These are phyloP conservation scores for Mareca strepera DNA, from an alignment of 2,797 vertebrate genomes.

Conservation along the genomic window DNA sequence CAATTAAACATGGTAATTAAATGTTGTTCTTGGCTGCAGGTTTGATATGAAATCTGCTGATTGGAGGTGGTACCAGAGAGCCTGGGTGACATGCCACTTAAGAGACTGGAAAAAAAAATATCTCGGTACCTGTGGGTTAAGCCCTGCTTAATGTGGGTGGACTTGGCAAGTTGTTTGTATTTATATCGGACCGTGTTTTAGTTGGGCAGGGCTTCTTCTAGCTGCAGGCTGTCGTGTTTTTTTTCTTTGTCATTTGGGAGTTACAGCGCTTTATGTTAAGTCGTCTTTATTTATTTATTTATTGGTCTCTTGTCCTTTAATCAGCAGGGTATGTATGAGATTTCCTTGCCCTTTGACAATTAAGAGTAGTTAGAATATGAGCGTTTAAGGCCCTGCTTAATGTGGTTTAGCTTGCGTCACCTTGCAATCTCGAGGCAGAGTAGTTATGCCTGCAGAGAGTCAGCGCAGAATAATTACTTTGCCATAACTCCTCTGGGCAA, in stretches of 20 bases:
- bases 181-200: background rate
- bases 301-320: constrained; percentile 51
- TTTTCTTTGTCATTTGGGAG: constrained; percentile 1
- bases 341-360: background rate
- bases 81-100: constrained; percentile 8
- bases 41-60: constrained; percentile 30
- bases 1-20: constrained; percentile 56
- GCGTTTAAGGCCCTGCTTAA: background rate
- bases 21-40: constrained; percentile 54
- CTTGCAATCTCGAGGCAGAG: background rate
- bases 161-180: constrained; percentile 28
- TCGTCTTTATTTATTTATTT: constrained; percentile 23
- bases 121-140: constrained; percentile 33
- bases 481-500: background rate
- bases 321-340: background rate
- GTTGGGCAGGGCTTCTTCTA: constrained; percentile 38
- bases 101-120: constrained; percentile 4
- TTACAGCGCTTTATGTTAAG: background rate
- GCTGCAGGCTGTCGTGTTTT: background rate
- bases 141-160: constrained; percentile 32
- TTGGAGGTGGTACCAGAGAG: constrained; percentile 23
- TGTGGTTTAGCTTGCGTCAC: background rate
- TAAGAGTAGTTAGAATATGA: background rate
- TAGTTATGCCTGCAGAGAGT: background rate
- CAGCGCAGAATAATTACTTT: background rate